A percentile compares a stretch with the other conserved stretches of the same genome.
These are phyloP conservation scores for Excalfactoria chinensis DNA, from an alignment of 2,113 vertebrate genomes.

Conservation along the genomic window DNA sequence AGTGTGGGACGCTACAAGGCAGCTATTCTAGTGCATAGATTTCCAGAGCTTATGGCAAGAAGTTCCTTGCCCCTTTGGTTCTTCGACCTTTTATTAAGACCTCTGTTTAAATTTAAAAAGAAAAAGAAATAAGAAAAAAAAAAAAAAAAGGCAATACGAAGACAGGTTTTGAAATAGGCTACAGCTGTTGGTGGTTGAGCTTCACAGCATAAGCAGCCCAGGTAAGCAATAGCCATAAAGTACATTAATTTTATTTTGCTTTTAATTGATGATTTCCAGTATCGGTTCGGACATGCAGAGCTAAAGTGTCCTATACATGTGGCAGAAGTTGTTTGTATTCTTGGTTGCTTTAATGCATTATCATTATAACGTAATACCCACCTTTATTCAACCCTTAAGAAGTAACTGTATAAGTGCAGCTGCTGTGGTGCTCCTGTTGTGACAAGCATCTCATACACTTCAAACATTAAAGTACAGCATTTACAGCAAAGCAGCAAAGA, in stretches of 20 bases:
- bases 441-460: neutral
- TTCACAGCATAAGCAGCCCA: neutral
- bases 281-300: conserved; percentile 71
- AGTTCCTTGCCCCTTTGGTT: neutral
- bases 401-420: neutral
- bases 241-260: neutral
- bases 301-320: conserved; percentile 51
- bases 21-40: neutral
- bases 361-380: neutral
- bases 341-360: neutral
- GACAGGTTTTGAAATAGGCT: neutral
- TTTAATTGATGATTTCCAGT: neutral
- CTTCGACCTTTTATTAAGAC: conserved; percentile 41
- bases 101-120: neutral
- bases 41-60: neutral
- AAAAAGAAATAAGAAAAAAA: neutral
- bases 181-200: neutral
- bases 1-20: neutral
- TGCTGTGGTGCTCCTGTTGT: neutral
- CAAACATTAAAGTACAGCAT: neutral
- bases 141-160: neutral
- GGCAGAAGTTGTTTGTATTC: conserved; percentile 20
- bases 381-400: neutral
- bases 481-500: neutral
- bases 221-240: neutral